phyloP scores from a whole-genome alignment of 2,888 invertebrate species.

The Blera fallax region DNA sequence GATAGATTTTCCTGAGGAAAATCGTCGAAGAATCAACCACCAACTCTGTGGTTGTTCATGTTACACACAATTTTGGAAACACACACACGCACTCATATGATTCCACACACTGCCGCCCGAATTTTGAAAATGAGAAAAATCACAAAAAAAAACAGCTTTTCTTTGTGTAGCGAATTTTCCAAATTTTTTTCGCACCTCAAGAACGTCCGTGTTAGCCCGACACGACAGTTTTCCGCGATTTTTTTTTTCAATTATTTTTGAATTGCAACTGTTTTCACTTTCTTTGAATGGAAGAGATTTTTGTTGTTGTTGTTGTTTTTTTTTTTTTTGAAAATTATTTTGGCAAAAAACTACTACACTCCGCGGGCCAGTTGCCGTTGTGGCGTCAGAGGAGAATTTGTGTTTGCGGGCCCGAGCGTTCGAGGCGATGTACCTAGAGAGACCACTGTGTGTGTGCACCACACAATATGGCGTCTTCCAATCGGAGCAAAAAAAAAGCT shows the following conservation, averaged over 20 bases:
- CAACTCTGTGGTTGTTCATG: slow-evolving; percentile 55
- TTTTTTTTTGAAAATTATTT: slow-evolving; percentile 33
- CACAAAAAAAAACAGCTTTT: slow-evolving; percentile 9
- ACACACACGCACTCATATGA: slow-evolving; percentile 31
- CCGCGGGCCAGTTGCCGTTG: slow-evolving; percentile 64
- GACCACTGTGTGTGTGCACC: slow-evolving; percentile 40
- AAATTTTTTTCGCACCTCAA: slow-evolving; percentile 34
- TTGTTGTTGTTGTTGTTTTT: slow-evolving; percentile 32
- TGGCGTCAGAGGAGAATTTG: slow-evolving; percentile 68
- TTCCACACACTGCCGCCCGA: slow-evolving; percentile 53
- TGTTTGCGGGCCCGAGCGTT: slow-evolving; percentile 67
- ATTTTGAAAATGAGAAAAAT: slow-evolving; percentile 9
- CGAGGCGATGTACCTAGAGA: slow-evolving; percentile 65
- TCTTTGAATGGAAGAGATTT: slow-evolving; percentile 24
- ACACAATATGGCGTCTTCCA: slow-evolving; percentile 71
- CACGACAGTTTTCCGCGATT: slow-evolving; percentile 24
- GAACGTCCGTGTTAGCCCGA: slow-evolving; percentile 50
- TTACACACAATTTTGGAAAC: slow-evolving; percentile 35
- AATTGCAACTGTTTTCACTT: slow-evolving; percentile 18
- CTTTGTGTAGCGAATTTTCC: slow-evolving; percentile 22
- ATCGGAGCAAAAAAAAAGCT: slow-evolving; percentile 45
- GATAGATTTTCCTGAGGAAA: slow-evolving; percentile 24
- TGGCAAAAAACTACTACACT: slow-evolving; percentile 40
- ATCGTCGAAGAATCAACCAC: slow-evolving; percentile 61
- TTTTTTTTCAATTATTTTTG: slow-evolving; percentile 5